Conservation (phyloP, 2,888 invertebrate species). For the Mechanitis mazaeus region DNA sequence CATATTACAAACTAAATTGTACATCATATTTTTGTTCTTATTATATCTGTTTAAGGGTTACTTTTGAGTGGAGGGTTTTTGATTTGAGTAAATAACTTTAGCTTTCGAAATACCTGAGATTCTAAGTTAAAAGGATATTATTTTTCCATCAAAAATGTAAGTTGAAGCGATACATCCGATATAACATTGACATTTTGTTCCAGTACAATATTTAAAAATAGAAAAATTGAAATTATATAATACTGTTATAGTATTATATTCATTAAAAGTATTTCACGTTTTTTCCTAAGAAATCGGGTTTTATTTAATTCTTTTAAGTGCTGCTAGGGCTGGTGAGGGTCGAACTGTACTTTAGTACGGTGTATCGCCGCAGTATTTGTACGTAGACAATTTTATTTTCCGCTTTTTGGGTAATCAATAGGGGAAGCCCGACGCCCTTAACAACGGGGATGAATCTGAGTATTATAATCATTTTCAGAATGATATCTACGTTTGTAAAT, state of each 20-base stretch:
- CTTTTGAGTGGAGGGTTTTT: constrained; percentile 16
- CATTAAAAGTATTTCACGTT: no score
- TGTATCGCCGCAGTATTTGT: constrained; percentile 46
- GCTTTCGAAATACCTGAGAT: constrained; percentile 22
- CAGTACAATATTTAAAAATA: no score
- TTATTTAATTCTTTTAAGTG: constrained; percentile 61
- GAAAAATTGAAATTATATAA: no score
- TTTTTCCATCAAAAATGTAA: constrained; percentile 22
- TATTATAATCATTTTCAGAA: constrained; percentile 7
- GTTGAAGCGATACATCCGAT: constrained; percentile 1
- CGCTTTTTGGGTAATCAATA: constrained; percentile 76
- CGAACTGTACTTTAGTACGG: constrained; percentile 21
- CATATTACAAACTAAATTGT: constrained; percentile 9
- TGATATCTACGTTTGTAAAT: not conserved
- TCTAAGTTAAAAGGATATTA: constrained; percentile 22
- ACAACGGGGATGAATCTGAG: constrained; percentile 48
- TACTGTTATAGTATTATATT: no score
- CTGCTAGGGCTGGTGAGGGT: constrained; percentile 27
- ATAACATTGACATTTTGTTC: no score
- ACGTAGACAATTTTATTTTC: constrained; percentile 72
- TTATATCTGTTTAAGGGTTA: not conserved
- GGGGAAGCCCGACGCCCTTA: constrained; percentile 67
- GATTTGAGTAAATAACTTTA: constrained; percentile 16
- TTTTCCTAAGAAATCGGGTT: not conserved
- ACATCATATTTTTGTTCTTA: constrained; percentile 16